These are phyloP conservation scores for Hephaestus fuliginosus DNA, from an alignment of 2,797 vertebrate species.

Conservation along the genomic window DNA sequence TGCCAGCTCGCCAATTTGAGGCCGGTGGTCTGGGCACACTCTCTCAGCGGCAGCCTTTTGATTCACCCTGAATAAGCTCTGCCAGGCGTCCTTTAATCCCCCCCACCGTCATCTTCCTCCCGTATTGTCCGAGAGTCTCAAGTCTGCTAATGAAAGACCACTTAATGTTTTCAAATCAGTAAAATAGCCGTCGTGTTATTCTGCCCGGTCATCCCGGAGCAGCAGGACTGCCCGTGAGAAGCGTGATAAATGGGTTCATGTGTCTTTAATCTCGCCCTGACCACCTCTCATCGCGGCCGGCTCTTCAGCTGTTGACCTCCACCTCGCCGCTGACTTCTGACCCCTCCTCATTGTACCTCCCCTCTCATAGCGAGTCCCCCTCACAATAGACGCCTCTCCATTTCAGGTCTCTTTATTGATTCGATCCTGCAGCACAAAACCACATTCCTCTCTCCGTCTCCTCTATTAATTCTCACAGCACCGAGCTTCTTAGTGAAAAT, in stretches of 20 bases:
- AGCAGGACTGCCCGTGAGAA: conserved; percentile 43
- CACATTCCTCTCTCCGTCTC: conserved; percentile 41
- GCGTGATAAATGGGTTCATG: conserved; percentile 61
- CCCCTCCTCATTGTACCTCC: conserved; percentile 70
- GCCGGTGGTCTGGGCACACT: conserved; percentile 59
- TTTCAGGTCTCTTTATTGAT: conserved; percentile 69
- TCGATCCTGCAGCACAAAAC: conserved; percentile 53
- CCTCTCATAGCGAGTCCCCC: conserved; percentile 45
- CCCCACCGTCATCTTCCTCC: neutral
- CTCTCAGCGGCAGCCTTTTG: conserved; percentile 59
- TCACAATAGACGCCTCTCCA: conserved; percentile 72
- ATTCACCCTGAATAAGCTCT: conserved; percentile 51
- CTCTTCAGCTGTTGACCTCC: conserved; percentile 85
- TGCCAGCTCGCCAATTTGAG: conserved; percentile 74
- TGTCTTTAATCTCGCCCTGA: conserved; percentile 58
- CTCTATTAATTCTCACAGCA: conserved; percentile 39
- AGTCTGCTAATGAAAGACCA: conserved; percentile 45
- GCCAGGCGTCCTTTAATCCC: conserved; percentile 50
- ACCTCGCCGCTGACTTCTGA: conserved; percentile 73
- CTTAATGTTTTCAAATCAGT: conserved; percentile 32
- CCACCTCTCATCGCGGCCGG: conserved; percentile 35
- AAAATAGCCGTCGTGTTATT: conserved; percentile 23
- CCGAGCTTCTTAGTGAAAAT: conserved; percentile 37
- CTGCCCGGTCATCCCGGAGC: conserved; percentile 27
- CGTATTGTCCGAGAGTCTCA: conserved; percentile 33